These are phyloP conservation scores for Eurypyga helias DNA, from an alignment of 2,113 vertebrate genomes.

Conservation along the genomic window DNA sequence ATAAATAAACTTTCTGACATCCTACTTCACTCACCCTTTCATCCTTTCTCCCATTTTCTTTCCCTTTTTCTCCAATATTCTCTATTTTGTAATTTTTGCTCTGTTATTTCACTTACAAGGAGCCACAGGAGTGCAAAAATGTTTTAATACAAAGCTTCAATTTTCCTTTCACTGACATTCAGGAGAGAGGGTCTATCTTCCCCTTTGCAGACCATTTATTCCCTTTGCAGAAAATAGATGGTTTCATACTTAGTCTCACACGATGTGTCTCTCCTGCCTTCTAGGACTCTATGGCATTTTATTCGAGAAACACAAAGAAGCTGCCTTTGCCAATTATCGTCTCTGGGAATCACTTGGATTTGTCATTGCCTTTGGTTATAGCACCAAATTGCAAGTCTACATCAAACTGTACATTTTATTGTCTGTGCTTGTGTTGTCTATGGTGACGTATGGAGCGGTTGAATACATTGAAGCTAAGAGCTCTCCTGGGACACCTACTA, in stretches of 20 bases:
- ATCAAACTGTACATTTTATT: constrained; percentile 87
- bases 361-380: constrained; percentile 90
- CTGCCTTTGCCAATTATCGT: constrained; percentile 93
- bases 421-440: constrained; percentile 73
- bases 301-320: constrained; percentile 87
- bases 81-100: neutral
- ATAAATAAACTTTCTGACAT: neutral
- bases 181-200: neutral
- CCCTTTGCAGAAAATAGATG: neutral
- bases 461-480: constrained; percentile 80
- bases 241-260: neutral
- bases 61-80: neutral
- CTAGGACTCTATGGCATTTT: constrained; percentile 89
- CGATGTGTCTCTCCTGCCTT: neutral
- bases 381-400: constrained; percentile 83
- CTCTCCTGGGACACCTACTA: neutral
- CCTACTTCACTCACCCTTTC: neutral
- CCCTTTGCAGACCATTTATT: neutral
- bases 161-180: neutral
- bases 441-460: constrained; percentile 76
- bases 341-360: constrained; percentile 94
- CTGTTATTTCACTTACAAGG: neutral
- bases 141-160: neutral
- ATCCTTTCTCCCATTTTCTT: neutral
- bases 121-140: neutral